Conservation (phyloP, 1,140 invertebrate genomes). For the Aphidius gifuensis region DNA sequence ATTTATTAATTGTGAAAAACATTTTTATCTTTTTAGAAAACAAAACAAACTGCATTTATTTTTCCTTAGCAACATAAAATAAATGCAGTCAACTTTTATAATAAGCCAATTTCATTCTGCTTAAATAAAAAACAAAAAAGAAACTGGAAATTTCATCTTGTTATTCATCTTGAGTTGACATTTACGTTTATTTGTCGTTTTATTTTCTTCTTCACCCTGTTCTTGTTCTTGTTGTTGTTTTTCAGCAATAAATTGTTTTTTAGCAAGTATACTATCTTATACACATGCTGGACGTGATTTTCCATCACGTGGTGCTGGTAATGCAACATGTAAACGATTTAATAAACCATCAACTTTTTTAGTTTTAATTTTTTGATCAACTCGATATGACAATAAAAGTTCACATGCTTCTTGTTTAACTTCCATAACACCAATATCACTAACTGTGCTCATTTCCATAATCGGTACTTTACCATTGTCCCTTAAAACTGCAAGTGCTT, state of each 20-base stretch:
- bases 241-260: no score
- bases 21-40: no score
- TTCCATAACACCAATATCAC: constrained; percentile 87
- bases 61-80: no score
- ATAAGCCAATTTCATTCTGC: background rate
- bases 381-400: constrained; percentile 79
- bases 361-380: constrained; percentile 89
- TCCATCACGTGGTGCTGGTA: constrained; percentile 71
- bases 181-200: no score
- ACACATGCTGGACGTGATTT: no score
- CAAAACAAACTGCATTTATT: no score
- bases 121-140: background rate
- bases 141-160: background rate
- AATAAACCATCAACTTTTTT: constrained; percentile 88
- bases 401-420: constrained; percentile 95
- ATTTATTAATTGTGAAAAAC: no score
- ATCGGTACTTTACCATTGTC: constrained; percentile 71
- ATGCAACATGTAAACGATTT: constrained; percentile 89
- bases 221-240: no score
- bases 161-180: background rate
- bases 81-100: background rate
- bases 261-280: no score
- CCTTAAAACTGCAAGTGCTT: constrained; percentile 65
- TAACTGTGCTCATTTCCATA: constrained; percentile 90
- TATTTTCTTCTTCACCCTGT: no score